Percentiles rank a stretch among this genome's conserved stretches.
Evolutionary conservation across 2,888 invertebrate species (phyloP).

Genomic region (Melikaiella ostensackeni): DNA sequence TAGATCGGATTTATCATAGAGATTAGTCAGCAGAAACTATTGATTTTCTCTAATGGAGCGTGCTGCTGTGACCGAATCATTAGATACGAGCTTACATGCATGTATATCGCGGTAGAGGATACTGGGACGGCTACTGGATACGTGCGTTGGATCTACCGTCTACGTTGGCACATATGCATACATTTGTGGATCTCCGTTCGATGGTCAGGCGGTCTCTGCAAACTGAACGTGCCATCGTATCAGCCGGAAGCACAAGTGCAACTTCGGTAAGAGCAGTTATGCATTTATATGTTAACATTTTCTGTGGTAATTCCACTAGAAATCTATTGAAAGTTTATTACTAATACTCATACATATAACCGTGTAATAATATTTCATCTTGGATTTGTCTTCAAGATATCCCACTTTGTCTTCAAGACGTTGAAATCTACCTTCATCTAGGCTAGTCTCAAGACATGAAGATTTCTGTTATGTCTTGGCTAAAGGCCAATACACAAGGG

Average conservation of each 20-base stretch:
- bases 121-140: not conserved
- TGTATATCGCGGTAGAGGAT: not conserved
- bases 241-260: not conserved
- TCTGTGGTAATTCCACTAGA: not conserved
- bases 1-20: not conserved
- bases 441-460: no score
- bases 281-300: not conserved
- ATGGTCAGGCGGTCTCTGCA: not conserved
- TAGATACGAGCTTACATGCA: not conserved
- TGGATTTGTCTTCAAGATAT: no score
- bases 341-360: no score
- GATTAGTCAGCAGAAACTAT: conserved; percentile 9
- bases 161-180: not conserved
- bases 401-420: no score
- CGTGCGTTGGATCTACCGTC: not conserved
- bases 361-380: no score
- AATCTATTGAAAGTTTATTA: no score
- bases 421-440: no score
- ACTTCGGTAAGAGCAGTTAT: not conserved
- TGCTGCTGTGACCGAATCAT: not conserved
- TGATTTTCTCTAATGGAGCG: conserved; percentile 2
- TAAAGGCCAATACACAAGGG: no score
- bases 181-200: not conserved
- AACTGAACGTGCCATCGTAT: not conserved
- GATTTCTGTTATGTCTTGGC: no score